These are phyloP conservation scores for Galendromus occidentalis DNA, from an alignment of 1,140 invertebrate species.

Conservation along the genomic window DNA sequence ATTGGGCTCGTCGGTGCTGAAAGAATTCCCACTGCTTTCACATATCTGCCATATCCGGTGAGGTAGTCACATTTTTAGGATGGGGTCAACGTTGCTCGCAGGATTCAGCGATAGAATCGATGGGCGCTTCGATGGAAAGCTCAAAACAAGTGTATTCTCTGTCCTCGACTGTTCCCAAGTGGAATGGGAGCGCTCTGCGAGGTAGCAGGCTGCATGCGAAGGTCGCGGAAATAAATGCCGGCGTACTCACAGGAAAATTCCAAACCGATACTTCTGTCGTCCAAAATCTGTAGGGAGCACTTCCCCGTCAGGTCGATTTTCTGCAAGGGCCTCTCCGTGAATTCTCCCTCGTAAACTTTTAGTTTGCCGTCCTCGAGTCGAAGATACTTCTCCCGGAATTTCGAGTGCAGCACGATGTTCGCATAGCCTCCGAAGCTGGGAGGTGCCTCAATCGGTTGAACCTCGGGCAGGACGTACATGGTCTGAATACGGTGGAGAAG, in stretches of 20 bases:
- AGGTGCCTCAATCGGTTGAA: not conserved
- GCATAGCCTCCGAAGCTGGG: not conserved
- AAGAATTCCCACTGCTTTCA: too few relatives aligned
- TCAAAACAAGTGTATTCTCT: too few relatives aligned
- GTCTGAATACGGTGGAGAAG: not conserved
- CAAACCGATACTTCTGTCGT: slow-evolving; percentile 3
- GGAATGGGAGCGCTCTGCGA: too few relatives aligned
- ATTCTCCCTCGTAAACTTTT: slow-evolving; percentile 1
- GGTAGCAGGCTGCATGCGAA: too few relatives aligned
- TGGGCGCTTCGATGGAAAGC: too few relatives aligned
- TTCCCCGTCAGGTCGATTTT: slow-evolving; percentile 5
- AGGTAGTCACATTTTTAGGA: too few relatives aligned
- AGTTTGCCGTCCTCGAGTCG: not conserved
- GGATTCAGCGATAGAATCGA: too few relatives aligned
- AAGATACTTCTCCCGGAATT: not conserved
- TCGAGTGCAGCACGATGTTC: not conserved
- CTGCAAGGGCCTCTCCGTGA: not conserved
- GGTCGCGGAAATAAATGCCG: too few relatives aligned
- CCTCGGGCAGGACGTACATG: not conserved
- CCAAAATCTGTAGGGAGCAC: not conserved
- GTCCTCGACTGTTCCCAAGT: too few relatives aligned
- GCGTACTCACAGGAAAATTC: not conserved
- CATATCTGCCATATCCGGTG: too few relatives aligned
- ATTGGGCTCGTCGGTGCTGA: not conserved
- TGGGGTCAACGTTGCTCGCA: too few relatives aligned